phyloP scores from a whole-genome alignment of 2,797 vertebrate genomes.

The Pristis pectinata region DNA sequence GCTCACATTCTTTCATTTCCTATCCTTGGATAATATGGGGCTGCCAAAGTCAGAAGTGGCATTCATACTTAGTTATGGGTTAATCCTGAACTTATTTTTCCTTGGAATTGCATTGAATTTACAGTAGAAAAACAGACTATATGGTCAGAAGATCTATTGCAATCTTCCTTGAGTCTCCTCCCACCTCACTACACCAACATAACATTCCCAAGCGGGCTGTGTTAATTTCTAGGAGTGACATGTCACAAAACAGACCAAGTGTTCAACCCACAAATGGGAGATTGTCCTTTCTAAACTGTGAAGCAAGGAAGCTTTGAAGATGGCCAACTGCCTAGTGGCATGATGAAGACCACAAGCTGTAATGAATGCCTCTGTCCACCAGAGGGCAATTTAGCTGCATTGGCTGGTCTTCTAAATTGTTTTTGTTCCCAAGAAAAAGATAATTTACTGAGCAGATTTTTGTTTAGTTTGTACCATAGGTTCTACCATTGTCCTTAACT shows the following conservation, averaged over 20 bases:
- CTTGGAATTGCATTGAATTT: neutral
- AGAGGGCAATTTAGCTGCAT: slow-evolving; percentile 32
- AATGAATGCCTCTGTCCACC: neutral
- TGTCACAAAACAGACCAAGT: neutral
- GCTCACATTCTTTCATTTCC: neutral
- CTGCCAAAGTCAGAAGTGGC: neutral
- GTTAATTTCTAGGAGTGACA: neutral
- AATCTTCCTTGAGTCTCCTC: too few relatives aligned
- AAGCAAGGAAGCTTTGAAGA: neutral
- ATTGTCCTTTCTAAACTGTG: neutral
- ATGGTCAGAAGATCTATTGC: neutral
- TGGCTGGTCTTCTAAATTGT: neutral
- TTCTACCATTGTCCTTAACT: neutral
- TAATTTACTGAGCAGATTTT: neutral
- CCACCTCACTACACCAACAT: too few relatives aligned
- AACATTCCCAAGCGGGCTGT: neutral
- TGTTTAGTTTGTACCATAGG: neutral
- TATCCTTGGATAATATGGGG: neutral
- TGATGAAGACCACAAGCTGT: neutral
- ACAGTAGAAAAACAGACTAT: neutral
- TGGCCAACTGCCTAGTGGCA: neutral
- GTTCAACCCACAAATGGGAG: neutral
- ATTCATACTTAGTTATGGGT: neutral
- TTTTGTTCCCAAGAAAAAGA: neutral
- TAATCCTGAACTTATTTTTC: neutral